Evolutionary conservation across 1,140 invertebrate species (phyloP).

Genomic region (Drosophila serrata): DNA sequence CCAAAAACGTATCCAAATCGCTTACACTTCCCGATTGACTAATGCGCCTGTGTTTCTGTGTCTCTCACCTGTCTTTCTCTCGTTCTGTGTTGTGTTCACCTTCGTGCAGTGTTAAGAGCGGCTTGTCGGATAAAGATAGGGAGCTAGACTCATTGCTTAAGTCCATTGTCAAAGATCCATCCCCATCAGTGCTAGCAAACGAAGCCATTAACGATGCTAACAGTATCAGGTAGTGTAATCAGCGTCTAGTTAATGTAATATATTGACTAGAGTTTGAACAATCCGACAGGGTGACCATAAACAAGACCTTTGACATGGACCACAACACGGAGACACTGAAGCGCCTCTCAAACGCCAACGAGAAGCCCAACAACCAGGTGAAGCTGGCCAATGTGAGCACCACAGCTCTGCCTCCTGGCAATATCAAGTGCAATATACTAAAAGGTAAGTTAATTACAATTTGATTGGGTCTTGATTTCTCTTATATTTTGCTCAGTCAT

Average conservation of each 20-base stretch:
- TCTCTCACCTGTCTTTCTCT: slow-evolving; percentile 57
- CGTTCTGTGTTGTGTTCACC: slow-evolving; percentile 57
- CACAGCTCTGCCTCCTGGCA: slow-evolving; percentile 92
- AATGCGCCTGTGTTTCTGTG: slow-evolving; percentile 66
- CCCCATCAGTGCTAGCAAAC: slow-evolving; percentile 86
- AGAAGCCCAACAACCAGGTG: slow-evolving; percentile 89
- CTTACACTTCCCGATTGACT: slow-evolving; percentile 57
- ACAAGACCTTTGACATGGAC: slow-evolving; percentile 87
- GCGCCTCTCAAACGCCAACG: slow-evolving; percentile 86
- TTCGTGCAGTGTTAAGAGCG: slow-evolving; percentile 86
- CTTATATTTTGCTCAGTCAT: slow-evolving; percentile 1
- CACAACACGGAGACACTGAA: slow-evolving; percentile 87
- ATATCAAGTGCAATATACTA: slow-evolving; percentile 97
- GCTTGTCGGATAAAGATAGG: slow-evolving; percentile 87
- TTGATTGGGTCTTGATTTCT: not conserved
- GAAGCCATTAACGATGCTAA: slow-evolving; percentile 86
- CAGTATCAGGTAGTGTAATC: slow-evolving; percentile 85
- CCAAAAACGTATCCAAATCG: slow-evolving; percentile 28
- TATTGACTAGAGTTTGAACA: slow-evolving; percentile 5
- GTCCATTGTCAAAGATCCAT: slow-evolving; percentile 87
- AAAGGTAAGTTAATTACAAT: slow-evolving; percentile 88
- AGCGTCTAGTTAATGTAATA: slow-evolving; percentile 62
- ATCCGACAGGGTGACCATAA: slow-evolving; percentile 86
- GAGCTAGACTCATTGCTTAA: slow-evolving; percentile 87
- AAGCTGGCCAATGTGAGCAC: slow-evolving; percentile 87